Evolutionary conservation across 2,888 invertebrate species (phyloP), one percentile per base, ranked within the genome.

Genomic region (Cataglyphis albicans): DNA sequence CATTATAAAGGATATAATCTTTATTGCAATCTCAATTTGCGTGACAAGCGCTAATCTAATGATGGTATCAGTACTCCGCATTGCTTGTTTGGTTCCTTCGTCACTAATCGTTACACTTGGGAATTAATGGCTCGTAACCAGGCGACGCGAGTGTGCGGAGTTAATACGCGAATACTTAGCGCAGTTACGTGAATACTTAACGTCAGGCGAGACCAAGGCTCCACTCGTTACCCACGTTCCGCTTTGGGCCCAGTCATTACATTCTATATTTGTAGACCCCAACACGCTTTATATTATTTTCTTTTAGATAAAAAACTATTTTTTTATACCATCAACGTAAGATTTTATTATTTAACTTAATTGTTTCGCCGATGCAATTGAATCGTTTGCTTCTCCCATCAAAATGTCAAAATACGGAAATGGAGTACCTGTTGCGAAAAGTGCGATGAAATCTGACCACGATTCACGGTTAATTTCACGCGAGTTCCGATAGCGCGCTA

Each of bases 161-260:
- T 64, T 81, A 82, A 81, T 75, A 65, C 83, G 52, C 38, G 74
- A 80, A 68, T 81, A 86, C 84, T 81, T 89, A 83, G 70, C 38
- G 9, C 73, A 85, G 86, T 82, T 90, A 84, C 83, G 84, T 81
- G 84, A 85, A 85, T 83, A 84, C 84, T 90, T 85, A 88, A 89
- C 89, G 87, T 87, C 89, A 88, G 32, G 70, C 84, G 81, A 75
- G 87, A 89, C 87, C 89, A 90, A 90, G 90, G 89, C 87, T 83
- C 87, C 84, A 59, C 83, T 90, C 81, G 85, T 90, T 84, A 89
- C 78, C 85, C 84, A 82, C 83, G 89, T 90, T 84, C 88, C 88
- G 85, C 78, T 87, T 82, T 76, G 80, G 78, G 83, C 81, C 84
- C 83, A 32, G n/a, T 44, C 32, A 59, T 59, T 72, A 78, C 29